Evolutionary conservation across 2,797 vertebrate species (phyloP).

Genomic region (Margarornis squamiger): DNA sequence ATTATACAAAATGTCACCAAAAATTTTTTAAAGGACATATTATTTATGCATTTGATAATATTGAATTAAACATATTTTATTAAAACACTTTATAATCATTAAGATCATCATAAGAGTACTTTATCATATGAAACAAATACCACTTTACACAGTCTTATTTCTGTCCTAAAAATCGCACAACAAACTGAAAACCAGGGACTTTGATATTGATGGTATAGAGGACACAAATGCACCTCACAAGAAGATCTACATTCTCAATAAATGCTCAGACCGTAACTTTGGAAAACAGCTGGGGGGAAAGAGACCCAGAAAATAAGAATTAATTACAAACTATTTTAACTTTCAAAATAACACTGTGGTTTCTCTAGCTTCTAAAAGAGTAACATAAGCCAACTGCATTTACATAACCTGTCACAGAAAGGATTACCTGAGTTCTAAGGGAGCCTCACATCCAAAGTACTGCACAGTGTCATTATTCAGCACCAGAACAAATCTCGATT

Average conservation of each 20-base stretch:
- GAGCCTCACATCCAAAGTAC: not conserved
- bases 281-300: not conserved
- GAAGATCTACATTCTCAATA: not conserved
- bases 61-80: not conserved
- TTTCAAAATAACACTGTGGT: not conserved
- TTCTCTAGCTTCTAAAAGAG: not conserved
- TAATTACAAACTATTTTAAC: not conserved
- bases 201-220: not conserved
- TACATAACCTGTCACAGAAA: not conserved
- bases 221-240: not conserved
- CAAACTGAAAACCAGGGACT: not conserved
- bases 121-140: not conserved
- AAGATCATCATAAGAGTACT: not conserved
- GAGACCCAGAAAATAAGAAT: not conserved
- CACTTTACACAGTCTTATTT: not conserved
- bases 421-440: not conserved
- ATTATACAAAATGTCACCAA: not conserved
- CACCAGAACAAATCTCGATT: slow-evolving; percentile 1
- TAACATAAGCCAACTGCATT: not conserved
- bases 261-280: not conserved
- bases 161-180: not conserved
- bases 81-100: not conserved
- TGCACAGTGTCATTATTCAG: not conserved
- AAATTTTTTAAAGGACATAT: not conserved
- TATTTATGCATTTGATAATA: not conserved